A percentile compares a stretch with the other conserved stretches of the same genome.
Conservation (phyloP, 64 coral and sea anemone species). For the Dendronephthya gigantea region DNA sequence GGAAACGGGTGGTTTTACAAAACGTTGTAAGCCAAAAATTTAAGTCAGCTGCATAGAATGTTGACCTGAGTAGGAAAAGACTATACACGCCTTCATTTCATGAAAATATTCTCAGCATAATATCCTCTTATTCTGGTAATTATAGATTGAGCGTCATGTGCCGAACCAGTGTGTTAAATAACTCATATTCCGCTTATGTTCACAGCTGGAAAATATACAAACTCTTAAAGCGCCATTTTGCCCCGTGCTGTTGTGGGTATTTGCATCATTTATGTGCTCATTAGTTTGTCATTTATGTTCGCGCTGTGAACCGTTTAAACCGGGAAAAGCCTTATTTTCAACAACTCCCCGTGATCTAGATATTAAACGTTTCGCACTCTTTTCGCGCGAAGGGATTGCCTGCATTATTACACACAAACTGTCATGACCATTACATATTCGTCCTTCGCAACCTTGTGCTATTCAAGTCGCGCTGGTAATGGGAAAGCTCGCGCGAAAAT, state of each 20-base stretch:
- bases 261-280: not conserved
- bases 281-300: not conserved
- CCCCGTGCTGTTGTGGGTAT: not conserved
- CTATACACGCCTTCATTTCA: too few species aligned
- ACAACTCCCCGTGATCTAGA: not conserved
- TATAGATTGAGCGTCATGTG: too few species aligned
- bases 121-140: too few species aligned
- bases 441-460: not conserved
- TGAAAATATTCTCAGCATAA: too few species aligned
- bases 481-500: not conserved
- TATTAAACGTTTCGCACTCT: not conserved
- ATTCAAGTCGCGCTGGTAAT: not conserved
- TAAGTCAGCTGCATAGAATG: too few species aligned
- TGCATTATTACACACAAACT: not conserved
- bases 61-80: not conserved
- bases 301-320: not conserved
- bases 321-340: not conserved
- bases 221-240: not conserved
- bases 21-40: too few species aligned
- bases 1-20: not conserved
- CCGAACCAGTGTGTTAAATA: too few species aligned
- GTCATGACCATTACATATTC: too few species aligned
- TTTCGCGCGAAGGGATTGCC: not conserved
- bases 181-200: too few species aligned
- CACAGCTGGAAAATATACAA: not conserved